Percentiles rank a stretch among this genome's conserved stretches.
Evolutionary conservation across 1,140 invertebrate species (phyloP).

Genomic region (Drosophila serrata): DNA sequence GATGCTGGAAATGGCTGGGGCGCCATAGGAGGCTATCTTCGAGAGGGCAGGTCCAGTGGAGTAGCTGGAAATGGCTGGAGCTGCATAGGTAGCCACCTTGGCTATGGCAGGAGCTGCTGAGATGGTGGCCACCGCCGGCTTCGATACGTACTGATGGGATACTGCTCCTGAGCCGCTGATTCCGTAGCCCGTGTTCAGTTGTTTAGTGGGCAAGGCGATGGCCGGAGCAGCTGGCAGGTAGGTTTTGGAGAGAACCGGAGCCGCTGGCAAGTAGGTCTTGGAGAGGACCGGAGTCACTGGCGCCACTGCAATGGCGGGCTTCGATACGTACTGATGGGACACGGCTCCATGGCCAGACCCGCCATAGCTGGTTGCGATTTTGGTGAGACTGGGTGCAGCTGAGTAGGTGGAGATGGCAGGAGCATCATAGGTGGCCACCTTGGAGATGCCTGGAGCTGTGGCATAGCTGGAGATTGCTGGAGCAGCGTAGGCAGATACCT

Average conservation of each 20-base stretch:
- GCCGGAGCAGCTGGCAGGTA: conserved; percentile 19
- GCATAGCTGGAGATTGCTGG: conserved; percentile 43
- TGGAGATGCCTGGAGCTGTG: conserved; percentile 50
- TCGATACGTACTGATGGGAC: conserved; percentile 68
- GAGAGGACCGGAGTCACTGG: conserved; percentile 24
- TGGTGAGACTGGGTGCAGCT: conserved; percentile 46
- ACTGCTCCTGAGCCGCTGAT: conserved; percentile 40
- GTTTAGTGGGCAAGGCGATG: conserved; percentile 6
- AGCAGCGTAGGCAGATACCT: conserved; percentile 56
- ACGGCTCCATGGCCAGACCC: conserved; percentile 45
- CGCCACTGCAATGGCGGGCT: conserved; percentile 49
- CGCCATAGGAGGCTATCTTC: conserved; percentile 45
- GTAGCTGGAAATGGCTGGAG: conserved; percentile 41
- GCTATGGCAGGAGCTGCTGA: conserved; percentile 43
- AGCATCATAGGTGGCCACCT: conserved; percentile 60
- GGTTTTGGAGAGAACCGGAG: conserved; percentile 24
- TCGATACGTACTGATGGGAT: conserved; percentile 63
- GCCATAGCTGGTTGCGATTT: conserved; percentile 44
- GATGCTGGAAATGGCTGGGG: conserved; percentile 35
- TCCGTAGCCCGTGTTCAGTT: conserved; percentile 27
- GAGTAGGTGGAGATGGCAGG: conserved; percentile 56
- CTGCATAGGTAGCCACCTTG: conserved; percentile 46
- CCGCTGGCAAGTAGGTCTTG: conserved; percentile 19
- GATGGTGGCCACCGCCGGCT: conserved; percentile 50
- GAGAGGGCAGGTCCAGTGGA: conserved; percentile 45